Evolutionary conservation across 2,797 vertebrate genomes (phyloP), one percentile per base, ranked within the genome.

Genomic region (Silurus lanzhouensis): DNA sequence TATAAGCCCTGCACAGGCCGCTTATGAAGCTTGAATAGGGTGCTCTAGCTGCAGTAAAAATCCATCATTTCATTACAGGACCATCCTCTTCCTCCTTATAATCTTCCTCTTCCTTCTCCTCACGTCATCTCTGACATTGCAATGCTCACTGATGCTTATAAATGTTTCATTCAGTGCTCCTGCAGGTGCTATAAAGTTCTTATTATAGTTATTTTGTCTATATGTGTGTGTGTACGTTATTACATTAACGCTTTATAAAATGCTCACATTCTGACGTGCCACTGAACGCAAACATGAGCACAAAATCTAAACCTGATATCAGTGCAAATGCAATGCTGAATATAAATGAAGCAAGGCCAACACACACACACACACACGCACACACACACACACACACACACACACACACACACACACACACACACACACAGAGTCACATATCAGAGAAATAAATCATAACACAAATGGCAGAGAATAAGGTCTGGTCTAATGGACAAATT

Each of bases 401-500:
- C 66, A 19, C 17, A 20, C 68, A 46, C 7, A 44, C 68, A 44
- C 27, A 5, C 13, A 68, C 14, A 38, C 31, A 46, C 68, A 44
- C 38, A 46, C 38, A 71, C 68, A 71, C 68, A 71, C 38, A 71
- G 7, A 46, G 12, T 2, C 68, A 46, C 31, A 20, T 9, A 55
- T 1, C 48, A 15, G 68, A 7, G 15, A 55, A 74, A 75, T 55
- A 9, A 22, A 75, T 27, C 22, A 17, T 25, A 75, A 75, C n/a
- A 75, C 3, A 25, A 75, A 75, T 75, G 22, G 55, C n/a, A 25
- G 48, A 27, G 13, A 52, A 72, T n/a, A 12, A 72, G 22, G 20
- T 6, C 44, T 72, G 31, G 55, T n/a, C 52, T 79, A 68, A 83
- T 72, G 57, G 86, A 71, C 64, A 83, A 82, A 66, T 58, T 46